Percentiles rank a stretch among this genome's conserved stretches.
phyloP scores from a whole-genome alignment of 2,113 vertebrate species.

The Pipra filicauda region DNA sequence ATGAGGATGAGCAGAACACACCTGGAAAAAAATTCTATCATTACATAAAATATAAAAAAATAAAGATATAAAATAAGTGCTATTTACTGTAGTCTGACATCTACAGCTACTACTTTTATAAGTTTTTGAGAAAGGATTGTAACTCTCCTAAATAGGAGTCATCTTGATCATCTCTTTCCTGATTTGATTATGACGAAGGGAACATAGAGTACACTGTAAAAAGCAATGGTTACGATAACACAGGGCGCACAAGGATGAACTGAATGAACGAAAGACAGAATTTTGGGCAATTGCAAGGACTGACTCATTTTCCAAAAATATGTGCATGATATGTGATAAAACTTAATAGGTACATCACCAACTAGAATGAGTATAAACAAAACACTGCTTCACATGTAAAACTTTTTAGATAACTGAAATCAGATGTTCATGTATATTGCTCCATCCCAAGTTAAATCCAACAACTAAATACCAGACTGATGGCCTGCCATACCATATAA shows the following conservation, averaged over 20 bases:
- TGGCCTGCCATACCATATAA: background rate
- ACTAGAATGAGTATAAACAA: background rate
- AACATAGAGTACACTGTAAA: background rate
- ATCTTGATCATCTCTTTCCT: background rate
- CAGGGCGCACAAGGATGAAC: background rate
- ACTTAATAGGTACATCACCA: background rate
- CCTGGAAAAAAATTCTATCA: background rate
- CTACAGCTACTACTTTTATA: background rate
- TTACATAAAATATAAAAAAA: background rate
- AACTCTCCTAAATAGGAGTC: background rate
- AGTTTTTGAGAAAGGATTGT: background rate
- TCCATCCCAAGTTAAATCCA: background rate
- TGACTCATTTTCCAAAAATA: conserved; percentile 17
- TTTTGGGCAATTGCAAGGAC: background rate
- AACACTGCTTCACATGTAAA: background rate
- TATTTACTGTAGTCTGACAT: background rate
- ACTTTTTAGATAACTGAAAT: background rate
- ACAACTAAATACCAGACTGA: background rate
- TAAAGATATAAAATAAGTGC: background rate
- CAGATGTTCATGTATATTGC: background rate
- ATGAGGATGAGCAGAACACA: background rate
- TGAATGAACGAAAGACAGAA: background rate
- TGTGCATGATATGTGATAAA: background rate
- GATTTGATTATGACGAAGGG: background rate
- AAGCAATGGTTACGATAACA: background rate